Evolutionary conservation across 2,888 invertebrate species (phyloP).

Genomic region (Agrotis clavis): DNA sequence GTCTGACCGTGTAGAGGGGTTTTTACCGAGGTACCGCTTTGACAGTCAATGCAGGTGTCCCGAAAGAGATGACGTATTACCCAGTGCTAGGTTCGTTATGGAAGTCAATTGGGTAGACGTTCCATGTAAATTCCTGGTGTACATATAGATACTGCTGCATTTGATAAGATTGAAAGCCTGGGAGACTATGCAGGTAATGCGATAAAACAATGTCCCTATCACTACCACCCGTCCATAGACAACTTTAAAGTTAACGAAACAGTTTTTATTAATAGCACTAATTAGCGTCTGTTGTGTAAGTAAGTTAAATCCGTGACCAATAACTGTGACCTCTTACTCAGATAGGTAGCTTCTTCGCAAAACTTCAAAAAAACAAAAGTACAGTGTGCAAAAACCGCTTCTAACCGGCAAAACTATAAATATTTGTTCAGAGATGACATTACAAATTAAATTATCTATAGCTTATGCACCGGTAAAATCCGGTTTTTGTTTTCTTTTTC

Average conservation of each 20-base stretch:
- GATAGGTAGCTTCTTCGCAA: neutral
- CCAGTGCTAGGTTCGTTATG: too few species aligned
- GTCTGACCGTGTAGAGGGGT: too few species aligned
- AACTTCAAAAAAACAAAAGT: slow-evolving; percentile 3
- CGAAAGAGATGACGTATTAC: too few species aligned
- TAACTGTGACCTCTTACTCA: slow-evolving; percentile 1
- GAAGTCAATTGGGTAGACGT: too few species aligned
- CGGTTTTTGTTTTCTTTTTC: slow-evolving; percentile 31
- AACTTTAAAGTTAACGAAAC: neutral
- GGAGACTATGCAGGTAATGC: too few species aligned
- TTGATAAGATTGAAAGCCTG: too few species aligned
- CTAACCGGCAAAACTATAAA: slow-evolving; percentile 17
- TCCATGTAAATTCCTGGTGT: too few species aligned
- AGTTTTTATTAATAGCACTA: neutral
- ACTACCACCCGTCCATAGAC: neutral
- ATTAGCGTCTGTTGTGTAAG: neutral
- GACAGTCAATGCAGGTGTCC: too few species aligned
- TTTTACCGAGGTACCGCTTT: too few species aligned
- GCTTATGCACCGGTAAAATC: slow-evolving; percentile 25
- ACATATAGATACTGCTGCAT: too few species aligned
- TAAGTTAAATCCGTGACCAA: slow-evolving; percentile 9
- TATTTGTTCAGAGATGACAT: slow-evolving; percentile 15
- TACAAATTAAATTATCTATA: slow-evolving; percentile 31
- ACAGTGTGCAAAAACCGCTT: slow-evolving; percentile 45
- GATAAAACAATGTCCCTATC: neutral